Evolutionary conservation across 1,140 invertebrate genomes (phyloP), one percentile per base, ranked within the genome.

Genomic region (Panonychus citri): DNA sequence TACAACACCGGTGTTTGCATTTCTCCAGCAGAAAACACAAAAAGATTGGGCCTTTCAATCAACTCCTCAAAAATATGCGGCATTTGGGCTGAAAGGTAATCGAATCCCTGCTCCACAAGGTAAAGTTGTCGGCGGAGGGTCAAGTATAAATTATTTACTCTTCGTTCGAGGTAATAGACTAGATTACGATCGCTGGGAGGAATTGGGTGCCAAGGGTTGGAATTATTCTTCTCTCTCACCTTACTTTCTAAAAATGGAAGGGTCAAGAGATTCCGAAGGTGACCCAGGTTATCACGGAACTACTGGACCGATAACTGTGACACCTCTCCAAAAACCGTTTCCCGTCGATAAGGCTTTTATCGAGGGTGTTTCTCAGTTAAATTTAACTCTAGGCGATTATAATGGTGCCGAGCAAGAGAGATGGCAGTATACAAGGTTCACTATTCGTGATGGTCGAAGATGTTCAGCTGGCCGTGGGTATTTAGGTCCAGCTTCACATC

Each of bases 131-230:
- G 84, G 83, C 1, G 84, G 84, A 1, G 81, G 77, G 1, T 81
- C 78, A 2, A 85, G 91, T 0, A 73, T 96, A 0, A 97, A 97
- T 68, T 94, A 93, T 64, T 96, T 96, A 91, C 73, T 94, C 0
- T 97, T 96, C 64, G 73, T 96, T 0, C 74, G 93, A 28, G 93
- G 91, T 0, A 91, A 95, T 66, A 79, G 79, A 58, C 78, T 76
- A 57, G 93, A 97, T 66, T 97, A 95, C 66, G 85, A 96, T 64
- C 72, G 75, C 4, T 98, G 93, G 93, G 86, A 89, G 65, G 70
- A 76, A 0, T 70, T 82, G 30, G 93, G 93, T 0, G 94, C 94
- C 62, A 76, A 77, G 0, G 87, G 87, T 3, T 98, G 94, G 94
- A 80, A 83, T 1, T 89, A 81, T 63, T 77, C 82, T 51, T 81